Conservation (phyloP, 2,888 invertebrate genomes). For the Leptinotarsa haldemani region DNA sequence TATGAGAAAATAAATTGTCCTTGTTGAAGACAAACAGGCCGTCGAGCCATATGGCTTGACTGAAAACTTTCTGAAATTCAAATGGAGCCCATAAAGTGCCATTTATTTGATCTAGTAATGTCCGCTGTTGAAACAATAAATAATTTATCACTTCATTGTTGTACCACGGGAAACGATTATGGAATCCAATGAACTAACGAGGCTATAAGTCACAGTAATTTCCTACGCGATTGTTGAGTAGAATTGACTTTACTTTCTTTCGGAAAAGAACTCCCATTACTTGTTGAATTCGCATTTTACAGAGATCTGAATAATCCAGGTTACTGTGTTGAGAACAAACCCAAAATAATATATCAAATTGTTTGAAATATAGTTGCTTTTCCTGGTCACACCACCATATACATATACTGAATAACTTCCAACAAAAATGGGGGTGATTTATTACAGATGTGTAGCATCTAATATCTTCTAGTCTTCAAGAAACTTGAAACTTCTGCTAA, state of each 20-base stretch:
- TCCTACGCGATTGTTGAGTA: not conserved
- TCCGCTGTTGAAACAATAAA: conserved; percentile 18
- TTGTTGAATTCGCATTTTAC: no score
- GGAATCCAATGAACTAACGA: conserved; percentile 12
- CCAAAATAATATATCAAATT: no score
- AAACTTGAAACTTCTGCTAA: no score
- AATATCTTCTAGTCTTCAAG: no score
- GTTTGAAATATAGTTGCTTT: no score
- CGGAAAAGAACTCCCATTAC: no score
- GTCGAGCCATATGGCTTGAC: conserved; percentile 27
- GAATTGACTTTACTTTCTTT: not conserved
- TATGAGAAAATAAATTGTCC: conserved; percentile 33
- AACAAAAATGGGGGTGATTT: no score
- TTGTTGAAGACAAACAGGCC: conserved; percentile 18
- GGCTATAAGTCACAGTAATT: conserved; percentile 9
- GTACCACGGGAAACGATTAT: not conserved
- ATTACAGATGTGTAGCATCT: no score
- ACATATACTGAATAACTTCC: no score
- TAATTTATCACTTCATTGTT: conserved; percentile 19
- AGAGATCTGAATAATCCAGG: no score
- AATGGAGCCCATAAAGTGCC: conserved; percentile 25
- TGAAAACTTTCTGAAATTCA: conserved; percentile 35
- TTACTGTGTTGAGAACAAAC: no score
- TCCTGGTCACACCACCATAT: no score
- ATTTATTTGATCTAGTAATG: conserved; percentile 22